Conservation (phyloP, 2,888 invertebrate species). For the Sarcophaga caerulescens region DNA sequence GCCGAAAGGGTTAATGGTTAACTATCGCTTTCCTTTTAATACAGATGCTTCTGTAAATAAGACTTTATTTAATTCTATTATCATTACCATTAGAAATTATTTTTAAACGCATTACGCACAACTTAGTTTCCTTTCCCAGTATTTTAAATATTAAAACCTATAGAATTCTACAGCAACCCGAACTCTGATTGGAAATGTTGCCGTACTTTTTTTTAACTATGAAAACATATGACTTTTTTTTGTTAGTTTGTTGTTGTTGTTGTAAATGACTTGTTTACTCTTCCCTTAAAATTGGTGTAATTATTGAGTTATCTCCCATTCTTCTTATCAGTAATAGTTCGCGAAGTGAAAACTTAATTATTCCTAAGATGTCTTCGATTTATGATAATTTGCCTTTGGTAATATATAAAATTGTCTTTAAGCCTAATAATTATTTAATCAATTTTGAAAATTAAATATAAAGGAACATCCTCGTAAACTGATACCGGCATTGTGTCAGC, state of each 20-base stretch:
- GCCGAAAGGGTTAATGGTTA: no score
- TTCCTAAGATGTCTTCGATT: slow-evolving; percentile 50
- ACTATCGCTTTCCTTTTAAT: no score
- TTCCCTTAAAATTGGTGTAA: neutral
- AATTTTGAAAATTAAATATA: neutral
- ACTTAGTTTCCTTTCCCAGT: no score
- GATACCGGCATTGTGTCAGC: slow-evolving; percentile 93
- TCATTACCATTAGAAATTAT: no score
- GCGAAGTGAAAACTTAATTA: neutral
- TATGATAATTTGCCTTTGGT: slow-evolving; percentile 56
- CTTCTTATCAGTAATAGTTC: slow-evolving; percentile 55
- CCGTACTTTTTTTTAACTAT: no score
- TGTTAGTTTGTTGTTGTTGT: neutral
- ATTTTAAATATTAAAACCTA: no score
- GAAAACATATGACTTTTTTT: no score
- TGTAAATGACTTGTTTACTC: slow-evolving; percentile 10
- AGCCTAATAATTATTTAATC: neutral
- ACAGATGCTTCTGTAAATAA: no score
- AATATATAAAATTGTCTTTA: slow-evolving; percentile 4
- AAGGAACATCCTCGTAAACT: slow-evolving; percentile 90
- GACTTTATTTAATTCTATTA: no score
- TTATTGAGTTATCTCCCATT: slow-evolving; percentile 24
- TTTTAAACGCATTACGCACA: no score
- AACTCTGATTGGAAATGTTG: no score
- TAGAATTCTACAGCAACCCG: no score